Conservation (phyloP, 2,113 vertebrate genomes). For the Microcebus griseorufus region DNA sequence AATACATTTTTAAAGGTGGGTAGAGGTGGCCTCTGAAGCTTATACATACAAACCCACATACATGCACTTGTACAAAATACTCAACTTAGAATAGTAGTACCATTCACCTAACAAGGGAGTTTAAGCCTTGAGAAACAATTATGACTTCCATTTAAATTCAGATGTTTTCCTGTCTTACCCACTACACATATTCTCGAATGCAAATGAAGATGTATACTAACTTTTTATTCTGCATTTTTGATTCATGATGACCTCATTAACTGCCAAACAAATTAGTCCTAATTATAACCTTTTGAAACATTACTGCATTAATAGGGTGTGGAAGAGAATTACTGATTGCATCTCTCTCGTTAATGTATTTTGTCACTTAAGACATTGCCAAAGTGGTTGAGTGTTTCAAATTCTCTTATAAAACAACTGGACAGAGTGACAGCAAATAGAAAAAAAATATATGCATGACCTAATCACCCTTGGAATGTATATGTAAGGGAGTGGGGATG, state of each 20-base stretch:
- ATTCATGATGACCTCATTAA: conserved; percentile 71
- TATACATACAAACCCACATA: neutral
- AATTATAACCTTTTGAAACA: conserved; percentile 65
- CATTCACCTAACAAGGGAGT: neutral
- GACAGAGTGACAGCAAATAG: neutral
- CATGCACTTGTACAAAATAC: neutral
- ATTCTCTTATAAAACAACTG: conserved; percentile 37
- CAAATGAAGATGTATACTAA: conserved; percentile 50
- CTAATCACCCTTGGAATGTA: neutral
- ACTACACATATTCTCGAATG: conserved; percentile 45
- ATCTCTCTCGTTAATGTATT: conserved; percentile 50
- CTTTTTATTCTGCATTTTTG: conserved; percentile 51
- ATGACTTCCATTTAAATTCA: conserved; percentile 50
- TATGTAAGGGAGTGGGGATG: too few species aligned
- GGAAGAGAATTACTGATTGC: conserved; percentile 33
- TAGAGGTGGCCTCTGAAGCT: neutral
- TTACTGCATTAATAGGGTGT: conserved; percentile 20
- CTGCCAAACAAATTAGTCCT: conserved; percentile 66
- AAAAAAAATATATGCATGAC: neutral
- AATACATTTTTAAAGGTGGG: neutral
- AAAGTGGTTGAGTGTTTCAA: conserved; percentile 33
- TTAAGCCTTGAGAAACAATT: conserved; percentile 36
- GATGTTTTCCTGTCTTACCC: neutral
- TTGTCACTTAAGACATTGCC: conserved; percentile 54
- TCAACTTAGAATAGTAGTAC: neutral